Base-by-base conservation (phyloP, 1,140 invertebrate species). In the Drosophila varians region DNA sequence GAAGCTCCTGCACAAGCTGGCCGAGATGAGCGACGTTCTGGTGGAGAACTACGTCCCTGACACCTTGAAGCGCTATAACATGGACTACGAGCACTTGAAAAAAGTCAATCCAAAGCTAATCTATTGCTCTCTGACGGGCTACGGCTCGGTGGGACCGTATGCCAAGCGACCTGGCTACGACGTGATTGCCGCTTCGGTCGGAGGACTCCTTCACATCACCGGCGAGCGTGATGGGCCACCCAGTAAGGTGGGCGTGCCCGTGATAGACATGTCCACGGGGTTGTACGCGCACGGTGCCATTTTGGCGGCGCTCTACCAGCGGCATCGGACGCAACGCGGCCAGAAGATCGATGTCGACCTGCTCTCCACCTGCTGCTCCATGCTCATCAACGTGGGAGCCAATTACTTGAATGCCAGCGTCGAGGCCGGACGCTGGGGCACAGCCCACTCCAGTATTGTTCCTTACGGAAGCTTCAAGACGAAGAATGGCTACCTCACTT, bases 41-140 rank as follows among this genome's bases (percentile, higher is more conserved):
- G 93, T 99, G 8, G 98, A 99, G 91, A 99, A 99, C 92, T 99
- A 96, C 92, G 92, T 99, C 0, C 98, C 98, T 11, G 98, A 97
- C 1, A 97, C 97, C 79, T 90, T 99, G 62, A 93, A 94, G 19
- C 91, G 94, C 55, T 92, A 97, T 47, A 94, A 94, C 4, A 91
- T 99, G 45, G 97, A 96, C 18, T 99, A 98, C 91, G 91, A 96
- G 4, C 91, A 94, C 11, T 74, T 99, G 19, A 93, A 93, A 11
- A 78, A 92, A 52, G 79, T 96, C 6, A 95, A 96, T 60, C 96
- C 97, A 0, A 92, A 94, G 38, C 92, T 99, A 8, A 95, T 99
- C 57, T 99, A 99, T 86, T 98, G 97, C 92, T 98, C 98, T 0
- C 94, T 99, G 31, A 97, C 97, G 61, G 98, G 98, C 0, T 99